A percentile compares a stretch with the other conserved stretches of the same genome.
Conservation (phyloP, 2,888 invertebrate species). For the Spisula subtruncata region DNA sequence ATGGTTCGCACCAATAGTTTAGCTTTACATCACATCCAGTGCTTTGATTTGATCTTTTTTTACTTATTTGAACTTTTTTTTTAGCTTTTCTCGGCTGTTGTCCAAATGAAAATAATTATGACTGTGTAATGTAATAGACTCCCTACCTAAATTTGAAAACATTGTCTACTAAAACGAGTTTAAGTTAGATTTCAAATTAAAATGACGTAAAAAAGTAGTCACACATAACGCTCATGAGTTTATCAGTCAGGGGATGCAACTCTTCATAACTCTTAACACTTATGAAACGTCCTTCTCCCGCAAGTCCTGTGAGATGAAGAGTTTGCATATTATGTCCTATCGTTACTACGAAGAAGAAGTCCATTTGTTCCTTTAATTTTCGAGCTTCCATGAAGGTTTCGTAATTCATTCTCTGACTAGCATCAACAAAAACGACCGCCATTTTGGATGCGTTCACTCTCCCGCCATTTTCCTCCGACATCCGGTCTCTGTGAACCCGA, state of each 20-base stretch:
- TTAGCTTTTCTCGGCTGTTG: background rate
- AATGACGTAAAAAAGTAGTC: conserved; percentile 67
- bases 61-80: background rate
- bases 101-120: background rate
- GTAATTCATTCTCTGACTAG: conserved; percentile 58
- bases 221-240: conserved; percentile 65
- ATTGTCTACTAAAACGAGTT: background rate
- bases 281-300: conserved; percentile 57
- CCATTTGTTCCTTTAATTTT: conserved; percentile 57
- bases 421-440: conserved; percentile 71
- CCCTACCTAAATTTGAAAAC: background rate
- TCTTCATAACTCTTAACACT: conserved; percentile 62
- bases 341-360: conserved; percentile 65
- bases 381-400: conserved; percentile 56
- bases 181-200: background rate
- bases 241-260: conserved; percentile 53
- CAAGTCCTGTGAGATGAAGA: conserved; percentile 46
- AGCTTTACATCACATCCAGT: too few species aligned
- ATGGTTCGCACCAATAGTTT: too few species aligned
- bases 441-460: conserved; percentile 65
- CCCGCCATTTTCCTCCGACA: conserved; percentile 68
- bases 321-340: conserved; percentile 62
- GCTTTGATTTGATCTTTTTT: background rate
- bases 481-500: conserved; percentile 58
- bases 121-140: background rate